A percentile compares a stretch with the other conserved stretches of the same genome.
phyloP scores from a whole-genome alignment of 2,113 vertebrate species.

The Odontesthes bonariensis region DNA sequence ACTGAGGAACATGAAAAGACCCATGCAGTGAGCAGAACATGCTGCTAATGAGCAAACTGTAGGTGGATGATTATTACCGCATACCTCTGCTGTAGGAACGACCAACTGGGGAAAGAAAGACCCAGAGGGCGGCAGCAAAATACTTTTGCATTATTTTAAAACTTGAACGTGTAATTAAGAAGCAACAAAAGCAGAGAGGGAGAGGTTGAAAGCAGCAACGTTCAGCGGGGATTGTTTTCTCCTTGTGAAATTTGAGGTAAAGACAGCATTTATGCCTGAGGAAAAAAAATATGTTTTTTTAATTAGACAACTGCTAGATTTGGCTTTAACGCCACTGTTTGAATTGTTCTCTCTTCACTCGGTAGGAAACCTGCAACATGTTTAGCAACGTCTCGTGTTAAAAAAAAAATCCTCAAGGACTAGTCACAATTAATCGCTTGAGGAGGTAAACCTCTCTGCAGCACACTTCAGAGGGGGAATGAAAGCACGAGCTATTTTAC shows the following conservation, averaged over 20 bases:
- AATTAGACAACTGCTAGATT: neutral
- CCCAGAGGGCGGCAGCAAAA: neutral
- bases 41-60: conserved; percentile 70
- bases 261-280: no score
- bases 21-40: conserved; percentile 54
- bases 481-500: neutral
- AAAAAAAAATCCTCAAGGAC: no score
- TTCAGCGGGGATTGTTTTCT: conserved; percentile 24
- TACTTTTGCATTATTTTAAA: conserved; percentile 14
- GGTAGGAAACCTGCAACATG: no score
- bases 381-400: no score
- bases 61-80: conserved; percentile 70
- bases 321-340: no score
- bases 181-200: conserved; percentile 26
- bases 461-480: neutral
- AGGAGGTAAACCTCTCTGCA: conserved; percentile 7
- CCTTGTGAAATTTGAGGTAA: neutral
- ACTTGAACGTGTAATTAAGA: conserved; percentile 28
- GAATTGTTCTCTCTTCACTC: no score
- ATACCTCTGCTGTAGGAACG: conserved; percentile 64
- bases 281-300: neutral
- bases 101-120: conserved; percentile 24
- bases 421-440: conserved; percentile 27
- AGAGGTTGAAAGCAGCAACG: conserved; percentile 13
- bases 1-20: conserved; percentile 66